A percentile compares a stretch with the other conserved stretches of the same genome.
These are phyloP conservation scores for Callipepla squamata DNA, from an alignment of 2,113 vertebrate species.

Conservation along the genomic window DNA sequence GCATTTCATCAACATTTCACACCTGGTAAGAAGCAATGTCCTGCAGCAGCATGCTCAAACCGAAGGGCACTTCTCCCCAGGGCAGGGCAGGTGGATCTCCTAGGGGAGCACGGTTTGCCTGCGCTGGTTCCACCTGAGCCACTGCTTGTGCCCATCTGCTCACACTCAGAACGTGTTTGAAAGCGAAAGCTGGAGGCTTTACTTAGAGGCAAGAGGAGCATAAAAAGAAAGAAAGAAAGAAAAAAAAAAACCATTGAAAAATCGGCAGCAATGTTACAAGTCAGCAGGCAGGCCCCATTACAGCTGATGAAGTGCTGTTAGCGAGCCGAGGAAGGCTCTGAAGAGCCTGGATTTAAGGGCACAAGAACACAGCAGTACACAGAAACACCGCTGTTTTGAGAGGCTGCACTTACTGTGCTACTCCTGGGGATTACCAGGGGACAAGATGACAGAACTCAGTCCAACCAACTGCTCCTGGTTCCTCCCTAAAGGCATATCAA, in stretches of 20 bases:
- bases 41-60: background rate
- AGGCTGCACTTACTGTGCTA: background rate
- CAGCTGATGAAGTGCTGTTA: background rate
- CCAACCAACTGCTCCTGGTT: background rate
- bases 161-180: fast-evolving
- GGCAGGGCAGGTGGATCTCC: background rate
- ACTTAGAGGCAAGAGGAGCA: background rate
- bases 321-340: background rate
- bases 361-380: background rate
- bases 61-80: background rate
- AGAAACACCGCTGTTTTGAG: background rate
- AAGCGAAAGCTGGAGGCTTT: background rate
- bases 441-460: background rate
- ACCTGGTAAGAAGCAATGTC: background rate
- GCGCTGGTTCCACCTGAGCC: background rate
- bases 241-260: background rate
- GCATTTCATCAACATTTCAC: background rate
- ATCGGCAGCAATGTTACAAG: background rate
- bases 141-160: background rate
- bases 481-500: background rate
- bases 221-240: too few relatives aligned
- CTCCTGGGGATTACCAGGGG: too few relatives aligned
- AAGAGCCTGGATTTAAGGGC: background rate
- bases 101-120: fast-evolving
- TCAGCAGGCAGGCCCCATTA: background rate